phyloP scores from a whole-genome alignment of 64 coral and sea anemone genomes.

The Exaiptasia diaphana region DNA sequence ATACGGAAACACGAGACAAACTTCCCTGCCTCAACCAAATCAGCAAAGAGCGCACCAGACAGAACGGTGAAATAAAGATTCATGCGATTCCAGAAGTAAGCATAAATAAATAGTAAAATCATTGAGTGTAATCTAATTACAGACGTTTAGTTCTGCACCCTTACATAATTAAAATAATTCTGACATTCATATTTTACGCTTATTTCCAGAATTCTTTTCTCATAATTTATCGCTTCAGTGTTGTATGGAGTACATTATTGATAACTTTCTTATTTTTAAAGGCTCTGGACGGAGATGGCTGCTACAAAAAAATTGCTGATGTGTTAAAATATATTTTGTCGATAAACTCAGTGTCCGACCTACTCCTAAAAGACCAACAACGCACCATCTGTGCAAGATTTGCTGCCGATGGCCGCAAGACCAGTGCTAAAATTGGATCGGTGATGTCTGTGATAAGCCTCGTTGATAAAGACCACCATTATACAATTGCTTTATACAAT shows the following conservation, averaged over 20 bases:
- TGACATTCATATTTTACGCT: no score
- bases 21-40: conserved; percentile 13
- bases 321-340: neutral
- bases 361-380: neutral
- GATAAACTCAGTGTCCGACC: neutral
- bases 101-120: no score
- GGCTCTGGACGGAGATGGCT: neutral
- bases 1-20: neutral
- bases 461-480: conserved; percentile 5
- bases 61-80: conserved; percentile 22
- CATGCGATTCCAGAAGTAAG: conserved; percentile 8
- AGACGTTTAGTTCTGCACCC: no score
- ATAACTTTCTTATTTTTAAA: neutral
- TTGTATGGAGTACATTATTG: no score
- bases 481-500: conserved; percentile 42
- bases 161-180: no score
- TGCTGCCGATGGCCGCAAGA: conserved; percentile 33
- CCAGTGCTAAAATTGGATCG: conserved; percentile 29
- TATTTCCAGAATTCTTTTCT: neutral
- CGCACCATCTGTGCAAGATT: conserved; percentile 3
- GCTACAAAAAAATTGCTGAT: neutral
- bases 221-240: no score
- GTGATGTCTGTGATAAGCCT: conserved; percentile 52
- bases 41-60: neutral
- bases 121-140: no score